Base-by-base conservation (phyloP, 2,113 vertebrate genomes). In the Geococcyx californianus region DNA sequence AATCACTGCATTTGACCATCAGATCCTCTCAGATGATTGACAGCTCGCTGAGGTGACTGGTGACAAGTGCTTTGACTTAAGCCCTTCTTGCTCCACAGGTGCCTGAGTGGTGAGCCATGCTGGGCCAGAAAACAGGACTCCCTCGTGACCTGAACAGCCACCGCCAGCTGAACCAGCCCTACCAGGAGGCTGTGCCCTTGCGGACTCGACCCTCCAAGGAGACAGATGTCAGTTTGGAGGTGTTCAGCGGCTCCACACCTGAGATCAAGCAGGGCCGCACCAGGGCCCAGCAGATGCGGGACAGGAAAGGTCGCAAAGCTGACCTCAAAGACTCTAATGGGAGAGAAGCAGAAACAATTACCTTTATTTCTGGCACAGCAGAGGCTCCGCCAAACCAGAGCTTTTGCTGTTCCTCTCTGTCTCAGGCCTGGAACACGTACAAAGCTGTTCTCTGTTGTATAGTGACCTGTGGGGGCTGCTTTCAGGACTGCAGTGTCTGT, bases 381-480 rank as follows among this genome's bases (percentile, higher is more conserved):
- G 99, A 99, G 47, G 91, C 97, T 67, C 52, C 98, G 1, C 96
- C 97, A 6, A 44, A 68, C 9, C 97, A 98, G 40, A 94, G 97
- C 38, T 85, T 97, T 1, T 99, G 99, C 92, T 99, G 98, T n/a
- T 97, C 98, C 31, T 98, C 98, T 18, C 90, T 98, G 58, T 97
- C 99, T 20, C 99, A 98, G 97, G 98, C 99, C 67, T 99, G 99
- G 95, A 98, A 98, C 77, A 98, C 98, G 26, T 99, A 99, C 78
- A 98, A 98, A 78, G 98, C 98, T 2, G 97, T 98, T 56, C 96
- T 98, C 60, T 98, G 98, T 82, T 98, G 98, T 68, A 97, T 98
- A n/a, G 96, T 98, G 96, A 98, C 98, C 60, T 98, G 98, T 11
- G 98, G 98, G 73, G 62, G 96, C 47, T 98, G 98, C 81, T 95